A percentile compares a stretch with the other conserved stretches of the same genome.
Conservation (phyloP, 2,888 invertebrate species). For the Drosophila atripex region DNA sequence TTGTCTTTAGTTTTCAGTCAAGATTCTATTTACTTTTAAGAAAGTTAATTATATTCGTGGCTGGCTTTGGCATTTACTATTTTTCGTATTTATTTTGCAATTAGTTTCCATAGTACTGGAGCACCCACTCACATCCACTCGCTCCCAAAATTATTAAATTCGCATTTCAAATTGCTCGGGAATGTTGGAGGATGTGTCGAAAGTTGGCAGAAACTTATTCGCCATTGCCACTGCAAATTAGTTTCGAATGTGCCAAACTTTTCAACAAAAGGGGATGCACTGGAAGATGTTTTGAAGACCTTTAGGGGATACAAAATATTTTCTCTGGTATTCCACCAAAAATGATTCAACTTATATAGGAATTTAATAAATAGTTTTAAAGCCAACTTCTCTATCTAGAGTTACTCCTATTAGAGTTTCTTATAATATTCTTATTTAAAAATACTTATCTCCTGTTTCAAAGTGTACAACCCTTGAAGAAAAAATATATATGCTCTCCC, state of each 20-base stretch:
- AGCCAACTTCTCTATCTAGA: no score
- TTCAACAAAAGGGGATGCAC: constrained; percentile 35
- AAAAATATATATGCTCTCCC: not conserved
- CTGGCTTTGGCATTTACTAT: constrained; percentile 26
- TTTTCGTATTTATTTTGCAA: constrained; percentile 49
- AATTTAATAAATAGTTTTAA: constrained; percentile 1
- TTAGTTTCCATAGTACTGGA: constrained; percentile 45
- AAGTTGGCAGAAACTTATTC: constrained; percentile 44
- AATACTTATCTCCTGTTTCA: not conserved
- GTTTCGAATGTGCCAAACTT: constrained; percentile 56
- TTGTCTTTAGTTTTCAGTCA: constrained; percentile 65
- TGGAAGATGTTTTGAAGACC: not conserved
- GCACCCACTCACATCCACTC: not conserved
- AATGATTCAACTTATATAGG: not conserved
- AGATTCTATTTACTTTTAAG: constrained; percentile 69
- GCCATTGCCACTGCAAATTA: constrained; percentile 47
- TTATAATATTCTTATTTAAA: no score
- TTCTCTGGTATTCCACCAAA: no score
- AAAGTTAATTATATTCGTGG: constrained; percentile 71
- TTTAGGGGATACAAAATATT: no score
- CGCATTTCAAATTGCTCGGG: constrained; percentile 14
- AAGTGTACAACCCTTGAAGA: not conserved
- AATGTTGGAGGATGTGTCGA: constrained; percentile 17
- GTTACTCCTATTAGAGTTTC: no score
- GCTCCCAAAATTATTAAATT: constrained; percentile 44